A percentile compares a stretch with the other conserved stretches of the same genome.
These are phyloP conservation scores for Sitodiplosis mosellana DNA, from an alignment of 1,140 invertebrate genomes.

Conservation along the genomic window DNA sequence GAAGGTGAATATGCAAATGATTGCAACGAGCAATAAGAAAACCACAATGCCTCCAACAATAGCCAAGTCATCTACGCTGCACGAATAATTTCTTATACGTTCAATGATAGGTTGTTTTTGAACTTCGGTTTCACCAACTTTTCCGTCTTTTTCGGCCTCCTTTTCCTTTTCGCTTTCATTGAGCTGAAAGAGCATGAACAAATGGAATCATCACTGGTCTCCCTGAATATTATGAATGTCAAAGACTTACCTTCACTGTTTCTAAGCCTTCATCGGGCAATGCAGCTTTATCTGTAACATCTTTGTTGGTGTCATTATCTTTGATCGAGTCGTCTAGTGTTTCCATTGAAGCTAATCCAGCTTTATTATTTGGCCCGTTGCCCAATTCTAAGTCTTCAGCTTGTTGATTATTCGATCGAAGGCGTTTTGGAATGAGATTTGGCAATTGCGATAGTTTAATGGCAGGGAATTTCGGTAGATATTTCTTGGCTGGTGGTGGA, in stretches of 20 bases:
- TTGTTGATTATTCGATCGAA: slow-evolving; percentile 8
- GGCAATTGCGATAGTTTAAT: slow-evolving; percentile 44
- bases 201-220: slow-evolving; percentile 19
- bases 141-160: slow-evolving; percentile 17
- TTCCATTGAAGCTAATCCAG: slow-evolving; percentile 56
- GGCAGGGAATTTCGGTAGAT: slow-evolving; percentile 30
- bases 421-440: slow-evolving; percentile 37
- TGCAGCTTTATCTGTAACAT: slow-evolving; percentile 21
- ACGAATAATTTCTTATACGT: slow-evolving; percentile 18
- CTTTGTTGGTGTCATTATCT: slow-evolving; percentile 22
- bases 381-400: slow-evolving; percentile 29
- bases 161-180: background rate
- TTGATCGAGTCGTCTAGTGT: slow-evolving; percentile 45
- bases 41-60: slow-evolving; percentile 30
- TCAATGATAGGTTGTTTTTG: slow-evolving; percentile 8
- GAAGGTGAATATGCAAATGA: slow-evolving; percentile 43
- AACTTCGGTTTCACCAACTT: slow-evolving; percentile 14
- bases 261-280: slow-evolving; percentile 46
- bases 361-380: slow-evolving; percentile 28
- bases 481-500: slow-evolving; percentile 19
- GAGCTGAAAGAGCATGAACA: no score
- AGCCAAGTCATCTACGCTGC: slow-evolving; percentile 29
- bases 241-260: slow-evolving; percentile 33
- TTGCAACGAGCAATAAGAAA: slow-evolving; percentile 39
- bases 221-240: slow-evolving; percentile 24